Evolutionary conservation across 2,113 vertebrate species (phyloP).

Genomic region (Sorex fumeus): DNA sequence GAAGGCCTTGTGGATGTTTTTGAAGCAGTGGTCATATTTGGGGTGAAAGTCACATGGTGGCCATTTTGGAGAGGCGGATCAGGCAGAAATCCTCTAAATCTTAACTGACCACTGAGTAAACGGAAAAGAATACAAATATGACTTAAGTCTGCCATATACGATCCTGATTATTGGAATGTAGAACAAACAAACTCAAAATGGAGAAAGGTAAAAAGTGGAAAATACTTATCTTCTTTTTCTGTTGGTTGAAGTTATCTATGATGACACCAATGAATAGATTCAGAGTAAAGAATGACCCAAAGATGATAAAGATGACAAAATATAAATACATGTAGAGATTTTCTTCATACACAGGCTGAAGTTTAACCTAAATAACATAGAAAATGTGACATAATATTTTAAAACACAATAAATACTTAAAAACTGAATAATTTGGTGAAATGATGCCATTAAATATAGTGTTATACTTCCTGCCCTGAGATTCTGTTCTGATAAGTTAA

Average conservation of each 20-base stretch:
- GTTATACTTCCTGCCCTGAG: neutral
- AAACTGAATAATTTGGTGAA: slow-evolving; percentile 5
- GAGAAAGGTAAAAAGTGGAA: slow-evolving; percentile 47
- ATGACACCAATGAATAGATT: slow-evolving; percentile 99
- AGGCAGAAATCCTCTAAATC: neutral
- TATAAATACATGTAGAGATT: slow-evolving; percentile 96
- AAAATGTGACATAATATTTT: slow-evolving; percentile 69
- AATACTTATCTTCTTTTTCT: slow-evolving; percentile 99
- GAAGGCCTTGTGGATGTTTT: neutral
- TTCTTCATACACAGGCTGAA: slow-evolving; percentile 94
- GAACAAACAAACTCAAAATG: neutral
- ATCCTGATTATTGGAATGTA: neutral
- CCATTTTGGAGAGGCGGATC: neutral
- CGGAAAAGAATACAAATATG: neutral
- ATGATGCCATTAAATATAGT: neutral
- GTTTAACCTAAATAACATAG: slow-evolving; percentile 87
- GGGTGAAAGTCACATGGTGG: neutral
- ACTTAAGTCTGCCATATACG: neutral
- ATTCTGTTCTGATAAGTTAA: slow-evolving; percentile 11
- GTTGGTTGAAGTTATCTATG: slow-evolving; percentile 99
- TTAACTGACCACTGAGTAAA: neutral
- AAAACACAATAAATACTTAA: slow-evolving; percentile 35
- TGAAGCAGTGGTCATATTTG: neutral
- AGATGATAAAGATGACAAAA: slow-evolving; percentile 99
- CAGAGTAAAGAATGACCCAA: slow-evolving; percentile 98